Evolutionary conservation across 1,140 invertebrate genomes (phyloP), one percentile per base, ranked within the genome.

Genomic region (Drosophila nasuta): DNA sequence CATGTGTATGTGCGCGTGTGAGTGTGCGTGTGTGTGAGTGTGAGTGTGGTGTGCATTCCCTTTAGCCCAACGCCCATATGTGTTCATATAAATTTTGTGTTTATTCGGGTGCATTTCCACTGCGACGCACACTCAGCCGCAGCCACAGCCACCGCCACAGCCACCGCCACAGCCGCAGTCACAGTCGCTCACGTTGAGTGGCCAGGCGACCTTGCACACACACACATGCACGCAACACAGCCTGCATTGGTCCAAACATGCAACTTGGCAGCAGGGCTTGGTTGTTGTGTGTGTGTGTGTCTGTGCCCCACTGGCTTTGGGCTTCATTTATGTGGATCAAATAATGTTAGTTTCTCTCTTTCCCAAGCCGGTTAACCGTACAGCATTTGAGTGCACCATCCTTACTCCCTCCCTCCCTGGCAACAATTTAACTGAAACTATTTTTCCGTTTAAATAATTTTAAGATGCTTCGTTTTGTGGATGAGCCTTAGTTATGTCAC

Each of bases 71-170:
- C 80, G 72, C 88, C 75, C 77, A 75, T 75, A 70, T 83, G 81
- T 78, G 85, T 85, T 85, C 81, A 89, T 85, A 89, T 89, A 90
- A 85, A 81, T 89, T 89, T 81, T 90, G 85, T 89, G 85, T 89
- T 89, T 89, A 89, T 90, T 89, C 85, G 86, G 77, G 72, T 89
- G 85, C 81, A 89, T 89, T 89, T 89, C 86, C 85, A 89, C 85
- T 81, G 85, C 78, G 81, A 57, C 85, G 81, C 81, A 81, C 85
- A 74, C 63, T 72, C 71, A 64, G 78, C 79, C 75, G 56, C 76
- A 79, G 63, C 57, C 62, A 35, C 80, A 64, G 54, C 43, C 52
- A 6, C 52, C 56, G 15, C 45, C 45, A 8, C 49, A 13, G 17
- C 85, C 85, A 89, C 85, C 79, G 85, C 78, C 35, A 28, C 79